Percentiles rank a stretch among this genome's conserved stretches.
These are phyloP conservation scores for Mustela nigripes DNA, from an alignment of 2,113 vertebrate genomes.

Conservation along the genomic window DNA sequence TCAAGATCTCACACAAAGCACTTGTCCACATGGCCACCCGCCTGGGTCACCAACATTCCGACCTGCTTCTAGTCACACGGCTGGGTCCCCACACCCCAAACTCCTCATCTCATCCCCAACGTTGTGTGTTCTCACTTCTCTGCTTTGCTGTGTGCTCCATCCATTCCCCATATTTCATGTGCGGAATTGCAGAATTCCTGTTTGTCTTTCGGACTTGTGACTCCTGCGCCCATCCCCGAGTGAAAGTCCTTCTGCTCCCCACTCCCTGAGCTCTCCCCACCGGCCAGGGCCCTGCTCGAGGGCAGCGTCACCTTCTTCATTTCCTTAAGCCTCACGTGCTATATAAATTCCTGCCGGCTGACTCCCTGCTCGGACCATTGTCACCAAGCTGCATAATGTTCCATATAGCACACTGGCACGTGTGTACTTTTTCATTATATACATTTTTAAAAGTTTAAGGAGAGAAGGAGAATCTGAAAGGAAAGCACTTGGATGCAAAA, in stretches of 20 bases:
- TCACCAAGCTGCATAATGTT: not conserved
- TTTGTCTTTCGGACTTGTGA: not conserved
- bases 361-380: not conserved
- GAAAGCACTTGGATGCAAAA: not conserved
- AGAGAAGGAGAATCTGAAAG: not conserved
- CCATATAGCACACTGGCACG: not conserved
- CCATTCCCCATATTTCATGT: not conserved
- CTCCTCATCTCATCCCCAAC: not conserved
- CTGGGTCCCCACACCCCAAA: not conserved
- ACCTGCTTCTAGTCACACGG: fast-evolving
- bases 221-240: not conserved
- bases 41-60: not conserved
- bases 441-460: not conserved
- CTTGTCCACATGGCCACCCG: too few relatives aligned
- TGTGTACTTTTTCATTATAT: not conserved
- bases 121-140: not conserved
- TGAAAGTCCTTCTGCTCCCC: not conserved
- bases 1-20: not conserved
- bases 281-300: not conserved
- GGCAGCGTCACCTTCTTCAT: not conserved
- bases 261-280: not conserved
- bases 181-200: not conserved
- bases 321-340: not conserved
- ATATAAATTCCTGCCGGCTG: not conserved
- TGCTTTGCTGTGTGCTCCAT: not conserved